Evolutionary conservation across 2,888 invertebrate species (phyloP), one percentile per base, ranked within the genome.

Genomic region (Lydus trimaculatus): DNA sequence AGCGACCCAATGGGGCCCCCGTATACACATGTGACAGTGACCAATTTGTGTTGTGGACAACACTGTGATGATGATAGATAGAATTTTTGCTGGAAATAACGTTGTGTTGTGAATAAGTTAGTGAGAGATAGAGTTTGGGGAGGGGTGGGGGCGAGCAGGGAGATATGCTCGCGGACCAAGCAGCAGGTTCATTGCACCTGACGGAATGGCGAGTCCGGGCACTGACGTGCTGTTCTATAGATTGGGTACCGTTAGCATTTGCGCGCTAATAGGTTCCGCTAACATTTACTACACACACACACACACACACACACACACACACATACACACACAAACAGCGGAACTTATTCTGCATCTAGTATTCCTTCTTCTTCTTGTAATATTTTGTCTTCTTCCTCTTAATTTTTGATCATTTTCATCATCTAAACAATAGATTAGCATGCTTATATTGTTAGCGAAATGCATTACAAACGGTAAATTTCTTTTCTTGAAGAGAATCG

Each of bases 181-280:
- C 70, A 69, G 75, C 82, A 83, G 83, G 84, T 84, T 84, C 84
- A 84, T 83, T 82, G 84, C 84, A 84, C 84, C 84, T 84, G 84
- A 81, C 83, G 84, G 84, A 84, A 84, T 84, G 83, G 84, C 83
- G 80, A 83, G 81, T 79, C 77, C 81, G 81, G 80, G 75, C 78
- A 81, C 79, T 82, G 82, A 82, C 82, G 81, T 80, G 79, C 75
- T 71, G 74, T 71, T 77, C 67, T 82, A 83, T 83, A 83, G 84
- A 82, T 82, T 83, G 81, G 82, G 82, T 83, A 83, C 83, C 83
- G 83, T 83, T 83, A 83, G 82, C 82, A 79, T 78, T 78, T 52
- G 52, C 52, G 52, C 52, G 52, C 52, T 52, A 52, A 52, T 52
- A 25, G 52, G 52, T 52, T 52, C 52, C 52, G 52, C 52, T 52